Evolutionary conservation across 2,113 vertebrate genomes (phyloP).

Genomic region (Gopherus flavomarginatus): DNA sequence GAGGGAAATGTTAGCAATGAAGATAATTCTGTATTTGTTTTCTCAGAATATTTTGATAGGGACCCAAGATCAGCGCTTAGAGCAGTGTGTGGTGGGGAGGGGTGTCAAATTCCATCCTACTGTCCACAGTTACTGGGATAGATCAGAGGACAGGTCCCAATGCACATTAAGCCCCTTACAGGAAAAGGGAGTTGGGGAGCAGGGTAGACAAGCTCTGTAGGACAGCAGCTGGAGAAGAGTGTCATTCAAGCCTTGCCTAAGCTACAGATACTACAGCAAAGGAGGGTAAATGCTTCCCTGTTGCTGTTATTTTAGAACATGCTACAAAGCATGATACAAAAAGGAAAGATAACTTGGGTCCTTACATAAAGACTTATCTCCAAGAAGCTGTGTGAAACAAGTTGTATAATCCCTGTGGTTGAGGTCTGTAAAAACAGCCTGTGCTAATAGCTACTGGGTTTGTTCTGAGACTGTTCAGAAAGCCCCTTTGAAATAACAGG

Average conservation of each 20-base stretch:
- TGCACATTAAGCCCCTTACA: neutral
- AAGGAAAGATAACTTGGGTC: fast-evolving
- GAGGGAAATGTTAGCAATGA: neutral
- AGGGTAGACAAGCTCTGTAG: fast-evolving
- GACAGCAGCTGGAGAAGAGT: neutral
- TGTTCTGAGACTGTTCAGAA: fast-evolving
- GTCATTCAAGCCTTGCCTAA: neutral
- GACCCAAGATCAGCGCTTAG: neutral
- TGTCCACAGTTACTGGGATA: neutral
- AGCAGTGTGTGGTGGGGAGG: too few relatives aligned
- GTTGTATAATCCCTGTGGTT: neutral
- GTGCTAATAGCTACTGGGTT: neutral
- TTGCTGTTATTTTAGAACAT: fast-evolving
- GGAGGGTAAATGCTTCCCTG: fast-evolving
- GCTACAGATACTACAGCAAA: neutral
- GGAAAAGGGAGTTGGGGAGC: neutral
- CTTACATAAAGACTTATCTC: neutral
- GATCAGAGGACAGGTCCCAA: too few relatives aligned
- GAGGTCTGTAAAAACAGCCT: neutral
- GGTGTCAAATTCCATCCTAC: neutral
- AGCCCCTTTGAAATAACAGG: fast-evolving
- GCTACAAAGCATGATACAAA: fast-evolving
- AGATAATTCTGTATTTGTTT: neutral
- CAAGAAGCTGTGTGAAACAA: neutral
- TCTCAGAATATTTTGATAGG: neutral